phyloP scores from a whole-genome alignment of 2,113 vertebrate genomes.

The Setophaga coronata region DNA sequence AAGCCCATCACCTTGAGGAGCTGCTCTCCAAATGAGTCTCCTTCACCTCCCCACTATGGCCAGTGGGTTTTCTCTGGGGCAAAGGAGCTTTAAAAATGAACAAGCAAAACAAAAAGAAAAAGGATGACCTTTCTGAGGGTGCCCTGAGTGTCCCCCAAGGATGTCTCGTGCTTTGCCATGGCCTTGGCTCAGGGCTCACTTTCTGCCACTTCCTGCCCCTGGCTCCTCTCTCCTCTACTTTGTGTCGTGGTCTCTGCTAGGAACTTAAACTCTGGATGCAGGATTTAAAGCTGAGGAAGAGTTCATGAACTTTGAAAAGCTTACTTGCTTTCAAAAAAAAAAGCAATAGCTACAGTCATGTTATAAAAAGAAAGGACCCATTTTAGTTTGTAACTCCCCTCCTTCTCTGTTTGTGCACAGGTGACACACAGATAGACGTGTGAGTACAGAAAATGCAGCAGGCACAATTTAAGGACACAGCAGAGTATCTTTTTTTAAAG shows the following conservation, averaged over 20 bases:
- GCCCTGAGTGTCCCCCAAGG: not conserved
- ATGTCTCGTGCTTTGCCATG: rapidly evolving
- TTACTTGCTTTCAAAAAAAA: not conserved
- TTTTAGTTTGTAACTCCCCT: not conserved
- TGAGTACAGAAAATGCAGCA: not conserved
- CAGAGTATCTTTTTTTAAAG: not conserved
- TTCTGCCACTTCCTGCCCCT: not conserved
- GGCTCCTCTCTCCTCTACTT: not conserved
- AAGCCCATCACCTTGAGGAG: not conserved
- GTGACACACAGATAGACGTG: not conserved
- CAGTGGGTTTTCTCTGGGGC: not conserved
- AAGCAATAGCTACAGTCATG: not conserved
- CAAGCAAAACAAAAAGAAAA: not conserved
- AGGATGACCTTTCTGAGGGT: not conserved
- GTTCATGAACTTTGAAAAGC: not conserved
- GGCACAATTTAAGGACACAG: not conserved
- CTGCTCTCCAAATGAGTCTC: not conserved
- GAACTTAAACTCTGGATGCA: not conserved
- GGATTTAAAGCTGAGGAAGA: not conserved
- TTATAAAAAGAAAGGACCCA: not conserved
- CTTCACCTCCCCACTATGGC: not conserved
- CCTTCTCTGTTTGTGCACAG: not conserved
- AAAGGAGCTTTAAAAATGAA: not conserved
- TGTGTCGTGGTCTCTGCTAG: not conserved
- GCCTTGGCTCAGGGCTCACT: not conserved